Evolutionary conservation across 2,797 vertebrate species (phyloP).

Genomic region (Yasuhikotakia modesta): DNA sequence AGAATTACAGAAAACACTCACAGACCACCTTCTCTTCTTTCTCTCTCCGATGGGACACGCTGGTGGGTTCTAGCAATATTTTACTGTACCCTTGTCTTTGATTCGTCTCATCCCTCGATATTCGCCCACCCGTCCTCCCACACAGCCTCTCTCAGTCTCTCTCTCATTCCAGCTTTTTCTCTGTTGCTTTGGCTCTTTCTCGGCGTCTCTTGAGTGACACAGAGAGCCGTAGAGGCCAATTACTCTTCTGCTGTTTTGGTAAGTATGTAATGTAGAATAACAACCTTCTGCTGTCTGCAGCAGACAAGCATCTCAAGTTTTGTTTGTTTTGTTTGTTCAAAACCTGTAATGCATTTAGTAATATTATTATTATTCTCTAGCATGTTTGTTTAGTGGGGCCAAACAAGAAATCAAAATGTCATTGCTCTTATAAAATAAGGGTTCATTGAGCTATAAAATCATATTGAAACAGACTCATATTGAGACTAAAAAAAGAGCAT

Average conservation of each 20-base stretch:
- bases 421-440: not conserved
- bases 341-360: too few species aligned
- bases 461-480: too few species aligned
- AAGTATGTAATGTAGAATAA: constrained; percentile 47
- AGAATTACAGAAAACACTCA: too few species aligned
- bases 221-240: constrained; percentile 51
- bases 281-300: constrained; percentile 13
- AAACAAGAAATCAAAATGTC: not conserved
- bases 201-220: constrained; percentile 39
- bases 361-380: not conserved
- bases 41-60: constrained; percentile 62
- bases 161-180: constrained; percentile 53
- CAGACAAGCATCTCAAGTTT: constrained; percentile 23
- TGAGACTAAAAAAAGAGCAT: not conserved
- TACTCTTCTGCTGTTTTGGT: constrained; percentile 51
- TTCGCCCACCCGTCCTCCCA: constrained; percentile 73
- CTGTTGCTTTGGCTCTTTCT: constrained; percentile 51
- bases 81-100: too few species aligned
- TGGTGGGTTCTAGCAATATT: constrained; percentile 67
- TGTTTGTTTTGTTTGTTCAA: not conserved
- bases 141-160: constrained; percentile 57
- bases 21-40: constrained; percentile 50
- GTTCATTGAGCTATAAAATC: not conserved
- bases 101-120: constrained; percentile 71
- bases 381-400: not conserved